phyloP scores from a whole-genome alignment of 2,888 invertebrate genomes.

The Glyphotaelius pellucidus region DNA sequence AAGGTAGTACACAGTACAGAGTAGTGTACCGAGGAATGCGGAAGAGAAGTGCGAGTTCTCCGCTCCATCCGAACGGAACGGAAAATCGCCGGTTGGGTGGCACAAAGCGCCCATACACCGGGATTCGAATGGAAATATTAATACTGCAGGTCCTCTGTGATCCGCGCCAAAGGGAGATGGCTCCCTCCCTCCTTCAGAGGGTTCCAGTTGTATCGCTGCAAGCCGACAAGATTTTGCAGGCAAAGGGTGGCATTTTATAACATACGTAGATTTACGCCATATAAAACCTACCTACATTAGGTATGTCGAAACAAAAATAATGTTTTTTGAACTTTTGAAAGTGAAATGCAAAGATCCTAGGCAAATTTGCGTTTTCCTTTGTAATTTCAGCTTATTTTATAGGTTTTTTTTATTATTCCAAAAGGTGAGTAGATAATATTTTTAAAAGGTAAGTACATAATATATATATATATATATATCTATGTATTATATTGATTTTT shows the following conservation, averaged over 20 bases:
- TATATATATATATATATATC: too few relatives aligned
- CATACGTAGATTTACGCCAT: background rate
- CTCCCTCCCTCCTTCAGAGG: background rate
- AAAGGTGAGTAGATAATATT: too few relatives aligned
- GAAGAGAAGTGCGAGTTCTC: conserved; percentile 12
- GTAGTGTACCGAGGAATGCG: conserved; percentile 28
- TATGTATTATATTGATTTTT: too few relatives aligned
- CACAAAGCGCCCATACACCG: conserved; percentile 25
- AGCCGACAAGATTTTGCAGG: background rate
- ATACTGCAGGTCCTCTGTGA: background rate
- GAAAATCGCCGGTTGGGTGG: conserved; percentile 31
- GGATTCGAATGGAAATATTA: conserved; percentile 27
- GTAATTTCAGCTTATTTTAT: too few relatives aligned
- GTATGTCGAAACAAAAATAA: background rate
- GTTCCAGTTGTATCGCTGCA: background rate
- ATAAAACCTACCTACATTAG: background rate
- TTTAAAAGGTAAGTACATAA: too few relatives aligned
- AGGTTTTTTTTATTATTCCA: too few relatives aligned
- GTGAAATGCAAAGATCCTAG: background rate
- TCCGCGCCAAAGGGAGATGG: background rate
- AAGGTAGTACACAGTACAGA: too few relatives aligned
- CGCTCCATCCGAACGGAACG: conserved; percentile 18
- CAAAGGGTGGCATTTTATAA: background rate
- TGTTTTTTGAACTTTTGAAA: too few relatives aligned
- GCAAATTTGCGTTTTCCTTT: background rate